A percentile compares a stretch with the other conserved stretches of the same genome.
Conservation (phyloP, 2,888 invertebrate species). For the Netelia inedita region DNA sequence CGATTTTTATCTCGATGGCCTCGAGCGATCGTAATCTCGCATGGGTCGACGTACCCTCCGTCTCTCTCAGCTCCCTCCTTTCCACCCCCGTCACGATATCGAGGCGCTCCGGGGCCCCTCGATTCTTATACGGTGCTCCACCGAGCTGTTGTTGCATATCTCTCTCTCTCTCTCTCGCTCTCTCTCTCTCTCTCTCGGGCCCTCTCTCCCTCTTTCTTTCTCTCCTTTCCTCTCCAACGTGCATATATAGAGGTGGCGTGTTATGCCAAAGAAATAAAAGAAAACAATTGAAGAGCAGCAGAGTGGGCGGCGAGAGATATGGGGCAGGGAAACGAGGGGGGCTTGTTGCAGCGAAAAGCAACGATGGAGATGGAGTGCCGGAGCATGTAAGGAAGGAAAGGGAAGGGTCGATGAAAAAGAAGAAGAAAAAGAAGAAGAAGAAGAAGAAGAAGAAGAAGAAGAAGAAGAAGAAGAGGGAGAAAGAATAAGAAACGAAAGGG, state of each 20-base stretch:
- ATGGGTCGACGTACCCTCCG: constrained; percentile 52
- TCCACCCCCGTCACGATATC: constrained; percentile 46
- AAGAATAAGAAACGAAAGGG: constrained; percentile 11
- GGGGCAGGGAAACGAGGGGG: neutral
- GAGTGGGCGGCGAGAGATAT: neutral
- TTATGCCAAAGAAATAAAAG: constrained; percentile 31
- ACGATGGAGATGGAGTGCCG: constrained; percentile 44
- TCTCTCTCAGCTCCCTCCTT: neutral
- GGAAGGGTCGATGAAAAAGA: constrained; percentile 16
- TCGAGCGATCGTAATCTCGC: constrained; percentile 65
- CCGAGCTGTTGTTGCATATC: constrained; percentile 43
- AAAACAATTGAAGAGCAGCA: neutral
- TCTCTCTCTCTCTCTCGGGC: constrained; percentile 26
- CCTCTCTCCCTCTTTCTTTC: constrained; percentile 19
- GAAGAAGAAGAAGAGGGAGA: constrained; percentile 15
- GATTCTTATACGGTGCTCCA: constrained; percentile 36
- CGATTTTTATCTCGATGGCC: constrained; percentile 66
- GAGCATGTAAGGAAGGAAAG: constrained; percentile 22
- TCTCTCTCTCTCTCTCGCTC: constrained; percentile 12
- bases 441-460: constrained; percentile 18
- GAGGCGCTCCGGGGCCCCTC: constrained; percentile 50
- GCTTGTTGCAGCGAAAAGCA: constrained; percentile 14
- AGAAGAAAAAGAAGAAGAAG: constrained; percentile 22
- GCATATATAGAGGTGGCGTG: constrained; percentile 37
- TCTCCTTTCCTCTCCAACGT: constrained; percentile 24